Percentiles rank a stretch among this genome's conserved stretches.
Evolutionary conservation across 2,113 vertebrate species (phyloP).

Genomic region (Cyphomyrus discorhynchus): DNA sequence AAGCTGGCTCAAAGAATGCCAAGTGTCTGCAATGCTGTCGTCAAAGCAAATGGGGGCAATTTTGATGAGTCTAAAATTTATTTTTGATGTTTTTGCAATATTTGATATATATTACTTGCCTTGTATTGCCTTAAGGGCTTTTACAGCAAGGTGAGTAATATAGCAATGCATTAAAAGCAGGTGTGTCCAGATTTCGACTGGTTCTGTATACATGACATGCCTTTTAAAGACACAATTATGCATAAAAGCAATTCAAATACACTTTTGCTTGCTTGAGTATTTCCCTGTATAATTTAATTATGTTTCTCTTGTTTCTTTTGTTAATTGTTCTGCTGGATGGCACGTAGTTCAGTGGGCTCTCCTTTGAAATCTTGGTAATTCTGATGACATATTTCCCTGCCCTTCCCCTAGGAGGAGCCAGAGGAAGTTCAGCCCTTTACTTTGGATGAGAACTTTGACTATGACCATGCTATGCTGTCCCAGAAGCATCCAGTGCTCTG

Average conservation of each 20-base stretch:
- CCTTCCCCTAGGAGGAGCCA: slow-evolving; percentile 40
- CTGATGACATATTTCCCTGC: not conserved
- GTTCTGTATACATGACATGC: not conserved
- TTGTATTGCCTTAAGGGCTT: not conserved
- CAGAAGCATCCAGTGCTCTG: slow-evolving; percentile 49
- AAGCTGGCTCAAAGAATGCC: not conserved
- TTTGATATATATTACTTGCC: not conserved
- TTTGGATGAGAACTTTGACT: slow-evolving; percentile 68
- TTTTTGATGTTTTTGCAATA: not conserved
- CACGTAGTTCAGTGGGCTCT: not conserved
- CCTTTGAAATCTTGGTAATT: not conserved
- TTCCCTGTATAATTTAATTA: not conserved
- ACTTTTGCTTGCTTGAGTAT: not conserved
- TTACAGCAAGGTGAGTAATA: not conserved
- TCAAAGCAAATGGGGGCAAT: not conserved
- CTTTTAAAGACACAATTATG: not conserved
- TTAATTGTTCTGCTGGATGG: not conserved
- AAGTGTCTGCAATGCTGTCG: not conserved
- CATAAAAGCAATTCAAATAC: not conserved
- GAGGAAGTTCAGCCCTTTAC: slow-evolving; percentile 61
- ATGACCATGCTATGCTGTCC: slow-evolving; percentile 57
- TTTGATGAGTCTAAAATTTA: not conserved
- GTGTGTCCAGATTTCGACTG: not conserved
- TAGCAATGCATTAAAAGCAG: not conserved
- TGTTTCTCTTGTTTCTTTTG: not conserved